Conservation (phyloP, 2,888 invertebrate species). For the Thera britannica region DNA sequence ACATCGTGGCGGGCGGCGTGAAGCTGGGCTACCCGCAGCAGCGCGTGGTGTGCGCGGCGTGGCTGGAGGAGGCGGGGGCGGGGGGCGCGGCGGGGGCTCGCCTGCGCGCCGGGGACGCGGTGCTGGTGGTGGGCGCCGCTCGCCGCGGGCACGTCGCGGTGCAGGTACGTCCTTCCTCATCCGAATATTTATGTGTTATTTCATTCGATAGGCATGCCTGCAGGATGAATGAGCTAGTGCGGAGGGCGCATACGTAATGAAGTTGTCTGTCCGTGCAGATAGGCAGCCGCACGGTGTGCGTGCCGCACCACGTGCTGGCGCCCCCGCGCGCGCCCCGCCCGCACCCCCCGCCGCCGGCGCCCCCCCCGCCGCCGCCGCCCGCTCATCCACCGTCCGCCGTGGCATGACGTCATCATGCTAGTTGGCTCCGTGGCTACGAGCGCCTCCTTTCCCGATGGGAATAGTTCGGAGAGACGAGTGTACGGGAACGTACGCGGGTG, state of each 20-base stretch:
- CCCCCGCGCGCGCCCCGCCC: conserved; percentile 68
- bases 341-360: conserved; percentile 61
- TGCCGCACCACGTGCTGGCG: conserved; percentile 76
- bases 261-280: conserved; percentile 44
- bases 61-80: conserved; percentile 83
- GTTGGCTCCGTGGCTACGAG: too few species aligned
- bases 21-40: conserved; percentile 97
- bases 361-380: conserved; percentile 49
- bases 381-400: conserved; percentile 39
- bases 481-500: too few species aligned
- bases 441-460: too few species aligned
- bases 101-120: conserved; percentile 92
- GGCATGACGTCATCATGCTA: conserved; percentile 11
- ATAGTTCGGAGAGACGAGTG: too few species aligned
- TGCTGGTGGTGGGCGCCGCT: conserved; percentile 95
- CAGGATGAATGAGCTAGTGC: too few species aligned
- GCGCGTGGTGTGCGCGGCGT: conserved; percentile 95
- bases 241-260: not conserved
- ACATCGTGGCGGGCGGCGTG: conserved; percentile 95
- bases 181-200: too few species aligned
- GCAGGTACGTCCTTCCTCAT: conserved; percentile 70
- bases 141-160: conserved; percentile 95
- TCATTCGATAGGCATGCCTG: too few species aligned
- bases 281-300: conserved; percentile 64
- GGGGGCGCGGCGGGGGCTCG: conserved; percentile 64